phyloP scores from a whole-genome alignment of 2,888 invertebrate genomes.

The Parthenolecanium corni region DNA sequence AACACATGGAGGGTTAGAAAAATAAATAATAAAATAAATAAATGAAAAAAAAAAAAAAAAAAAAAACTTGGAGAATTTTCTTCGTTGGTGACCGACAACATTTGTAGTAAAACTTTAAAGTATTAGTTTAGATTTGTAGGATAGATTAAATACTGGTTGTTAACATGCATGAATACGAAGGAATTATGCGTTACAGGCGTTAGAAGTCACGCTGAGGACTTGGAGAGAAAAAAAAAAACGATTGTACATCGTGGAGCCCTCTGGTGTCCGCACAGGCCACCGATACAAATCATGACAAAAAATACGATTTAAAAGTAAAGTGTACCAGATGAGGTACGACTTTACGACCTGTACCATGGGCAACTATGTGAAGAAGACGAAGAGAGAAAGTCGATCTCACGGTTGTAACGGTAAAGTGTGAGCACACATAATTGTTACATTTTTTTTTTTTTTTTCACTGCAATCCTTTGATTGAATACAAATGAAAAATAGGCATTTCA shows the following conservation, averaged over 20 bases:
- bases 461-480: no score
- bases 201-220: constrained; percentile 25
- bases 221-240: constrained; percentile 9
- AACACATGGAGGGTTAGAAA: neutral
- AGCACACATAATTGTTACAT: no score
- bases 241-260: constrained; percentile 28
- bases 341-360: constrained; percentile 23
- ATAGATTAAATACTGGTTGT: constrained; percentile 29
- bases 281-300: constrained; percentile 29
- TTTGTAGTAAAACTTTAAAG: constrained; percentile 28
- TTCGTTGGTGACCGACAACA: constrained; percentile 28
- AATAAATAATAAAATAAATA: neutral
- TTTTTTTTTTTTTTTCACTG: no score
- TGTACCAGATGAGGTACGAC: constrained; percentile 25
- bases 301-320: constrained; percentile 15
- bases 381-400: no score
- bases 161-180: constrained; percentile 28
- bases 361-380: neutral
- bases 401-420: no score
- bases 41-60: neutral
- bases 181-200: constrained; percentile 29
- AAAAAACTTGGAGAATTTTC: constrained; percentile 19
- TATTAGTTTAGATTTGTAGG: constrained; percentile 27
- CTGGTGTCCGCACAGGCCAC: constrained; percentile 29
- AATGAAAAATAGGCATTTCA: no score